These are phyloP conservation scores for Hemitrygon akajei DNA, from an alignment of 2,797 vertebrate species.

Conservation along the genomic window DNA sequence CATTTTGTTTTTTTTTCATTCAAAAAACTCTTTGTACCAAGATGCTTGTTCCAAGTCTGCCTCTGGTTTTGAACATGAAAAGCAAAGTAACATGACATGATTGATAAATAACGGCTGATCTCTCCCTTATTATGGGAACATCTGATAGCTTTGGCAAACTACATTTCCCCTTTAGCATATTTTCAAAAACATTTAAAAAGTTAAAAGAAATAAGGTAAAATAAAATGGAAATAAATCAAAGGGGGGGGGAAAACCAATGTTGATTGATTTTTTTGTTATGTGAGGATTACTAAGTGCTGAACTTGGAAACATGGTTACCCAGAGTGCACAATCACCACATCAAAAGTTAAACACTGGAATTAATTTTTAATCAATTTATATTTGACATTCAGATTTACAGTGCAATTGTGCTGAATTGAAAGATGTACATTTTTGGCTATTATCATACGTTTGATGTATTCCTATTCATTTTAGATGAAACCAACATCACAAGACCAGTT, in stretches of 20 bases:
- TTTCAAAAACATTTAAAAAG: background rate
- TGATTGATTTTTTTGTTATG: background rate
- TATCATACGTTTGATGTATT: conserved; percentile 34
- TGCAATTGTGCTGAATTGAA: background rate
- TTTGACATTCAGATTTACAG: conserved; percentile 12
- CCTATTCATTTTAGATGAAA: conserved; percentile 30
- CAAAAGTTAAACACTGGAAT: conserved; percentile 22
- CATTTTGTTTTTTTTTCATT: background rate
- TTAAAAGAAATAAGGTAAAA: background rate
- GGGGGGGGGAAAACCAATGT: background rate
- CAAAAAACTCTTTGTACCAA: background rate
- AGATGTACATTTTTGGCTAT: conserved; percentile 2
- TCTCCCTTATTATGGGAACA: background rate
- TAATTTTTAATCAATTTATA: conserved; percentile 31
- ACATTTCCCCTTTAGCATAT: background rate
- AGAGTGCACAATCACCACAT: background rate
- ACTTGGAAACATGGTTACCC: background rate
- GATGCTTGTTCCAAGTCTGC: background rate
- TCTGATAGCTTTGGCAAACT: background rate
- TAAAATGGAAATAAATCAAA: conserved; percentile 15
- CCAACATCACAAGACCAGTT: background rate
- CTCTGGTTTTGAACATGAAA: background rate
- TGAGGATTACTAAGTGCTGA: background rate
- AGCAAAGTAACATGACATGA: too few species aligned
- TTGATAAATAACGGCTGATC: background rate